A percentile compares a stretch with the other conserved stretches of the same genome.
Evolutionary conservation across 2,888 invertebrate species (phyloP).

Genomic region (Catocala fraxini): DNA sequence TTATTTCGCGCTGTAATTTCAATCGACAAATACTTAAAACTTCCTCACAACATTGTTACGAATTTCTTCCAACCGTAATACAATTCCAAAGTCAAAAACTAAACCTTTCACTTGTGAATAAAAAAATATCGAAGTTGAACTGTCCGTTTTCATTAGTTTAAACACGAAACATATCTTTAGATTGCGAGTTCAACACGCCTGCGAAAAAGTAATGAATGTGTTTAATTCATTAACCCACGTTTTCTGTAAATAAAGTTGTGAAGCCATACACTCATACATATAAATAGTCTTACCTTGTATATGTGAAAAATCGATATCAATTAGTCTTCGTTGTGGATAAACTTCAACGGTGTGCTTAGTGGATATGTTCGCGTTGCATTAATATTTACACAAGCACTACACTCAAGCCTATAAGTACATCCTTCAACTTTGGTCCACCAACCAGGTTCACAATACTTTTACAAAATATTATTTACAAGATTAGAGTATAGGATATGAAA

Average conservation of each 20-base stretch:
- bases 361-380: constrained; percentile 55
- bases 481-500: constrained; percentile 56
- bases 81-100: constrained; percentile 17
- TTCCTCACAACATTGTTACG: constrained; percentile 4
- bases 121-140: constrained; percentile 20
- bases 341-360: constrained; percentile 37
- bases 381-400: constrained; percentile 69
- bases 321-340: constrained; percentile 62
- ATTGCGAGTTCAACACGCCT: constrained; percentile 4
- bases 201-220: constrained; percentile 17
- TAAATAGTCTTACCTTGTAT: constrained; percentile 63
- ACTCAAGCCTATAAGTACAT: constrained; percentile 50
- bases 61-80: constrained; percentile 9
- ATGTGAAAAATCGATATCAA: constrained; percentile 65
- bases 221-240: constrained; percentile 13
- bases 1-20: constrained; percentile 2
- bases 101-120: constrained; percentile 28
- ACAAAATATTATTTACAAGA: constrained; percentile 51
- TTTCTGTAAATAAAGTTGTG: constrained; percentile 25
- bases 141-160: constrained; percentile 39
- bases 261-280: constrained; percentile 32
- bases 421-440: constrained; percentile 69
- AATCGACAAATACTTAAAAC: background rate
- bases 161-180: constrained; percentile 26
- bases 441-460: constrained; percentile 50